Evolutionary conservation across 2,888 invertebrate genomes (phyloP).

Genomic region (Phortica okadai): DNA sequence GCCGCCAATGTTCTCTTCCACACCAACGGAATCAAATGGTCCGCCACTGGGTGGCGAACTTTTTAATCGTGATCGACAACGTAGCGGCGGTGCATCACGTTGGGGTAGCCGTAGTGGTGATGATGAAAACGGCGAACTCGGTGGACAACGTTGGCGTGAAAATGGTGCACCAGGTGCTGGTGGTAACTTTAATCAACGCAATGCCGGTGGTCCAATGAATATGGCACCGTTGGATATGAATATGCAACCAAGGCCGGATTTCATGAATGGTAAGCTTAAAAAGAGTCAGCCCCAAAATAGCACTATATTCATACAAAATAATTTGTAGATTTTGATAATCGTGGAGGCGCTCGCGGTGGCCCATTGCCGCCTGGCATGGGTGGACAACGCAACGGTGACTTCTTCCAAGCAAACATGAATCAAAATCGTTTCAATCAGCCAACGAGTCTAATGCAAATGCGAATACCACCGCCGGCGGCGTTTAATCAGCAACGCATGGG

Average conservation of each 20-base stretch:
- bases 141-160: slow-evolving; percentile 60
- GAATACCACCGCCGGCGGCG: slow-evolving; percentile 72
- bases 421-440: slow-evolving; percentile 76
- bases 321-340: slow-evolving; percentile 70
- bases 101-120: slow-evolving; percentile 77
- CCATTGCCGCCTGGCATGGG: slow-evolving; percentile 56
- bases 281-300: background rate
- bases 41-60: slow-evolving; percentile 52
- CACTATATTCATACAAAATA: background rate
- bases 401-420: slow-evolving; percentile 72
- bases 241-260: slow-evolving; percentile 66
- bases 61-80: slow-evolving; percentile 68
- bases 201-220: slow-evolving; percentile 53
- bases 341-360: slow-evolving; percentile 47
- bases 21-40: slow-evolving; percentile 39
- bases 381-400: slow-evolving; percentile 64
- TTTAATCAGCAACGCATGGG: slow-evolving; percentile 70
- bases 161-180: slow-evolving; percentile 56
- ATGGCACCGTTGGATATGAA: slow-evolving; percentile 68
- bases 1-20: slow-evolving; percentile 69
- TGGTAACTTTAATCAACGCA: slow-evolving; percentile 24
- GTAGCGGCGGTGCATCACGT: slow-evolving; percentile 58
- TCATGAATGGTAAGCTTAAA: slow-evolving; percentile 62
- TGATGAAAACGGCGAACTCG: slow-evolving; percentile 67
- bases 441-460: slow-evolving; percentile 74